These are phyloP conservation scores for Palythoa grandis DNA, from an alignment of 92 coral and sea anemone species.

Conservation along the genomic window DNA sequence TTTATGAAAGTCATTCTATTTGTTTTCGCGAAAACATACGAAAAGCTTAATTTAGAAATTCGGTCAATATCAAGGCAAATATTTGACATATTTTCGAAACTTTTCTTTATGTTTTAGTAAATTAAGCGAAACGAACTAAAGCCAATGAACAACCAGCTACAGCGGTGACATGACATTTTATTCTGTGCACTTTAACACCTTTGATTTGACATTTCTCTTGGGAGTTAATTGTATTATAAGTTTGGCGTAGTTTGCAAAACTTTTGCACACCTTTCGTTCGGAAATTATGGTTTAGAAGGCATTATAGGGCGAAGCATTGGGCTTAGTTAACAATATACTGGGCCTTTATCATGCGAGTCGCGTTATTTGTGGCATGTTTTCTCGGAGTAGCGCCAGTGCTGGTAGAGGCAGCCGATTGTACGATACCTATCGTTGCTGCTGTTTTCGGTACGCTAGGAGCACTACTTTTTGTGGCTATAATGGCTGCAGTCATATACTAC, in stretches of 20 bases:
- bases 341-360: neutral
- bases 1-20: neutral
- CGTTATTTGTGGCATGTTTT: neutral
- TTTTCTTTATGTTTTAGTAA: neutral
- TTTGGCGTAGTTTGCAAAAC: neutral
- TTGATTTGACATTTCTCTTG: constrained; percentile 9
- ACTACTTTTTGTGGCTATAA: constrained; percentile 45
- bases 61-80: constrained; percentile 11
- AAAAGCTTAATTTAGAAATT: neutral
- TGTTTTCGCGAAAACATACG: neutral
- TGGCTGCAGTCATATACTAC: constrained; percentile 62
- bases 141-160: constrained; percentile 59
- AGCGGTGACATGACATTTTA: constrained; percentile 3
- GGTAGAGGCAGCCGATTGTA: constrained; percentile 51
- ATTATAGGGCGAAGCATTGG: neutral
- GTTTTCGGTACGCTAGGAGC: constrained; percentile 78
- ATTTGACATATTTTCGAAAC: constrained; percentile 26
- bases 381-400: neutral
- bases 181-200: constrained; percentile 10
- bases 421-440: constrained; percentile 63
- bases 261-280: neutral
- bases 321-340: neutral
- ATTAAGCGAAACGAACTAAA: constrained; percentile 60
- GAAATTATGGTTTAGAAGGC: neutral
- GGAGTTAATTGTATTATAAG: constrained; percentile 11